Conservation (phyloP, 2,888 invertebrate species). For the Plagodis dolabraria region DNA sequence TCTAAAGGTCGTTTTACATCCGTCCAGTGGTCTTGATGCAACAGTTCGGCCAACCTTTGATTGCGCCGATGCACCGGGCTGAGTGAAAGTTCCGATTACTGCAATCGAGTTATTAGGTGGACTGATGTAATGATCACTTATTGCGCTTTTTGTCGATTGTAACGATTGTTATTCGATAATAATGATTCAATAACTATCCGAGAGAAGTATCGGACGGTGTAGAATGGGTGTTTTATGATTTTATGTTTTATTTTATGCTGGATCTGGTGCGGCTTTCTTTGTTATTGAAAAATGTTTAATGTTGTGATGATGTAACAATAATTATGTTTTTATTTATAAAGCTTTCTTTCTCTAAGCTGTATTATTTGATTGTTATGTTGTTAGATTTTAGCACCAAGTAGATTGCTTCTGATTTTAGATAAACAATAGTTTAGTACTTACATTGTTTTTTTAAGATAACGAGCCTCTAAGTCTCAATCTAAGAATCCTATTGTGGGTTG, state of each 20-base stretch:
- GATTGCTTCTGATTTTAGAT: no score
- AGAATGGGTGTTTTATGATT: constrained; percentile 20
- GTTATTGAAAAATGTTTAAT: constrained; percentile 1
- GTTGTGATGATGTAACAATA: constrained; percentile 3
- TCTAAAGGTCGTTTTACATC: constrained; percentile 26
- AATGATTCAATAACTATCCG: constrained; percentile 46
- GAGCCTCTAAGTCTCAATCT: no score
- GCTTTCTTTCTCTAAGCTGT: not conserved
- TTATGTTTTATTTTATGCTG: constrained; percentile 12
- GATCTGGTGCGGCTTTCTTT: constrained; percentile 21
- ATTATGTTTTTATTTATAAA: constrained; percentile 4
- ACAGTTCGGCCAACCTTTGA: constrained; percentile 45
- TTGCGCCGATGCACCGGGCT: constrained; percentile 56
- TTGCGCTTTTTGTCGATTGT: constrained; percentile 65
- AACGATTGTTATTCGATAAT: constrained; percentile 53
- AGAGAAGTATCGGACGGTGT: constrained; percentile 24
- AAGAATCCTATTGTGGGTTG: no score
- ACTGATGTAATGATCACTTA: constrained; percentile 71
- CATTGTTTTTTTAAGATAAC: no score
- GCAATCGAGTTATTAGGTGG: constrained; percentile 73
- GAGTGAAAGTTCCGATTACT: constrained; percentile 78
- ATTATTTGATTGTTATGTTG: not conserved
- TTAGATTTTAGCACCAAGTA: no score
- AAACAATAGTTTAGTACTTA: no score
- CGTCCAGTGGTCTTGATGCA: constrained; percentile 20